These are phyloP conservation scores for Pycnonotus jocosus DNA, from an alignment of 2,113 vertebrate species.

Conservation along the genomic window DNA sequence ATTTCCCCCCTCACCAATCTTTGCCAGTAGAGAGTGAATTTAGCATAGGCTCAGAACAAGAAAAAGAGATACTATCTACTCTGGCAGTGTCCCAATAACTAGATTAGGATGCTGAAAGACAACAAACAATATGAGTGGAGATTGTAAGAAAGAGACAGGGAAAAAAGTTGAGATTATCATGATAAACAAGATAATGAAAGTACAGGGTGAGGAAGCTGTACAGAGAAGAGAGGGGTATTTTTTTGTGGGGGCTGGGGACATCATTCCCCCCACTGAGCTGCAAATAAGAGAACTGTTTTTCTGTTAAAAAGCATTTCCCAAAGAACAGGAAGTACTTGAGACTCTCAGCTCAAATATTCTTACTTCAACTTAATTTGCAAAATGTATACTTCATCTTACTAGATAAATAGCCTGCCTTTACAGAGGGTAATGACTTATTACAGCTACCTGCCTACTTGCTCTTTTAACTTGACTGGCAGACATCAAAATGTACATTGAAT, in stretches of 20 bases:
- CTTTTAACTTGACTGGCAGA: not conserved
- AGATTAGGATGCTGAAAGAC: not conserved
- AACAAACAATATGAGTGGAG: fast-evolving
- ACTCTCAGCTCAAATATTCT: not conserved
- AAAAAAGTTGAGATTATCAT: not conserved
- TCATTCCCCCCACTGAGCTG: not conserved
- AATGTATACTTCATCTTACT: not conserved
- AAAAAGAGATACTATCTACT: not conserved
- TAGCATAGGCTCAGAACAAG: not conserved
- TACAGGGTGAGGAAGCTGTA: not conserved
- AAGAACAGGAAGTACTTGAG: not conserved
- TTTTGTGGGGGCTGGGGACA: not conserved
- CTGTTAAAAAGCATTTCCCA: not conserved
- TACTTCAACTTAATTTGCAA: not conserved
- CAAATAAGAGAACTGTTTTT: not conserved
- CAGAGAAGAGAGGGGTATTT: fast-evolving
- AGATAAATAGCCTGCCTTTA: not conserved
- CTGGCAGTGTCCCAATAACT: not conserved
- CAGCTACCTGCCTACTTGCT: not conserved
- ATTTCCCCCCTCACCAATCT: not conserved
- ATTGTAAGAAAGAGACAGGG: not conserved
- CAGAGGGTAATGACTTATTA: not conserved
- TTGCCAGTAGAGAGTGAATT: not conserved
- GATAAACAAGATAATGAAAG: not conserved
- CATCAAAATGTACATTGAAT: not conserved